Evolutionary conservation across 2,888 invertebrate species (phyloP).

Genomic region (Chloromyia formosa): DNA sequence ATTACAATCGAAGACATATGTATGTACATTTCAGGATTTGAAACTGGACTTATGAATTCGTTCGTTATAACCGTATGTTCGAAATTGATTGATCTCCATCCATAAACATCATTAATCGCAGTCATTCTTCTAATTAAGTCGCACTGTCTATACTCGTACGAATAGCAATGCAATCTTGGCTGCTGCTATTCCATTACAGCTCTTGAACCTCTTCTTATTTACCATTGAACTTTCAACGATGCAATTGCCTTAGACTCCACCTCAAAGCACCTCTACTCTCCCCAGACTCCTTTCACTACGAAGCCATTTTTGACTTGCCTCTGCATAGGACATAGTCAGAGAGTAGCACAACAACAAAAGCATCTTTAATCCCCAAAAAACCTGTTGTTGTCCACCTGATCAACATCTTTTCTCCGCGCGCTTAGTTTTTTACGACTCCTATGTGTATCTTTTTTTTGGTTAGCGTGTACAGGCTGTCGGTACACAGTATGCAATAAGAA

Average conservation of each 20-base stretch:
- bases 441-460: constrained; percentile 18
- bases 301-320: too few relatives aligned
- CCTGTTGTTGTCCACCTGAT: constrained; percentile 41
- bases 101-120: too few relatives aligned
- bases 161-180: constrained; percentile 30
- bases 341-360: background rate
- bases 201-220: constrained; percentile 21
- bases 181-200: background rate
- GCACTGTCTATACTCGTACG: background rate
- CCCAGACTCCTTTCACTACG: too few relatives aligned
- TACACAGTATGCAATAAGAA: constrained; percentile 24
- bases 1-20: too few relatives aligned
- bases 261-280: background rate
- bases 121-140: constrained; percentile 23
- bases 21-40: too few relatives aligned
- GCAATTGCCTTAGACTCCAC: constrained; percentile 31
- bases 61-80: too few relatives aligned
- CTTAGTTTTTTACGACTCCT: constrained; percentile 28
- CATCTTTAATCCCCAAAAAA: constrained; percentile 1
- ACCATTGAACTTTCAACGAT: constrained; percentile 26
- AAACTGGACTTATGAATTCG: too few relatives aligned
- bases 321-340: background rate
- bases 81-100: too few relatives aligned
- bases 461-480: background rate
- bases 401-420: constrained; percentile 18